These are phyloP conservation scores for Anastrepha ludens DNA, from an alignment of 1,140 invertebrate genomes.

Conservation along the genomic window DNA sequence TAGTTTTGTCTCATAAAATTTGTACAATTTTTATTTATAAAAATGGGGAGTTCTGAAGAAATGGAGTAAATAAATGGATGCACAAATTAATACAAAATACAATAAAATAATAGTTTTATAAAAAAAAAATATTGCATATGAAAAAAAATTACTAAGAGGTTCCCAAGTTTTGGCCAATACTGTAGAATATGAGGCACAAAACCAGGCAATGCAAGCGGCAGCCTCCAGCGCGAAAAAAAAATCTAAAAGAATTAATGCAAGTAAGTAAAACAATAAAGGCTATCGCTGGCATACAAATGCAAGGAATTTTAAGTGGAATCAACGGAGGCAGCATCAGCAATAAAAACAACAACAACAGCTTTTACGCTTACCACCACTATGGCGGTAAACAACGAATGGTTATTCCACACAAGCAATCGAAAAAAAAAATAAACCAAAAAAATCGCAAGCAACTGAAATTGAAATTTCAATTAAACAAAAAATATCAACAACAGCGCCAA, in stretches of 20 bases:
- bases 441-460: conserved; percentile 23
- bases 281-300: conserved; percentile 12
- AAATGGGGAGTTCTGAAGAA: too few relatives aligned
- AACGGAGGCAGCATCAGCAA: not conserved
- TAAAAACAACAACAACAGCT: not conserved
- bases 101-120: too few relatives aligned
- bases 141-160: too few relatives aligned
- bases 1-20: too few relatives aligned
- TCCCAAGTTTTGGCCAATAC: too few relatives aligned
- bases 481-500: not conserved
- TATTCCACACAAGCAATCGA: not conserved
- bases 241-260: conserved; percentile 13
- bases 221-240: not conserved
- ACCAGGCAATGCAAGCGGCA: not conserved
- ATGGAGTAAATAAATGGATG: too few relatives aligned
- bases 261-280: conserved; percentile 42
- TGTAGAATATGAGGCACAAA: not conserved
- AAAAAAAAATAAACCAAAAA: not conserved
- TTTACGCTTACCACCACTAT: too few relatives aligned
- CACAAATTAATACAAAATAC: too few relatives aligned
- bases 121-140: too few relatives aligned
- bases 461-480: conserved; percentile 49
- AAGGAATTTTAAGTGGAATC: conserved; percentile 53
- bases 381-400: conserved; percentile 6
- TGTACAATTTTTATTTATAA: too few relatives aligned